Conservation (phyloP, 2,797 vertebrate species). For the Macroramphosus scolopax region DNA sequence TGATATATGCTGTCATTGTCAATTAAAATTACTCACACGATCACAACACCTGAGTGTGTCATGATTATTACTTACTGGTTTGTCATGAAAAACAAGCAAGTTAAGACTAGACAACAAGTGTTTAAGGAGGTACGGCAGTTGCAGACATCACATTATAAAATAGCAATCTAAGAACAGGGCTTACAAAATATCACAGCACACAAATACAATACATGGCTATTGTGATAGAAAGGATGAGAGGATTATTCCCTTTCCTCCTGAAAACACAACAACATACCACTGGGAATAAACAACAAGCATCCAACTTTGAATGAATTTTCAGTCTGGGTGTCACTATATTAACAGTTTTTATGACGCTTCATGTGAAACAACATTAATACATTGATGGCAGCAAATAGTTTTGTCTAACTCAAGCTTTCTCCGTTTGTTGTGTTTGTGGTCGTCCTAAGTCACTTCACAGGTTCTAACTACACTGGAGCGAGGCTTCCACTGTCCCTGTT, state of each 20-base stretch:
- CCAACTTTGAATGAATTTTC: no score
- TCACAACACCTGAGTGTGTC: slow-evolving; percentile 1
- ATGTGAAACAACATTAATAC: no score
- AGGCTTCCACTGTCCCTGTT: slow-evolving; percentile 29
- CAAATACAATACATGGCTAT: no score
- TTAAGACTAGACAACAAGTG: slow-evolving; percentile 9
- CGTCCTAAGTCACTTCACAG: slow-evolving; percentile 15
- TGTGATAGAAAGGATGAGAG: no score
- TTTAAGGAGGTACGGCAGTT: no score
- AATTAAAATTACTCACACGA: no score
- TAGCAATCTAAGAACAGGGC: background rate
- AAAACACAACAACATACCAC: background rate
- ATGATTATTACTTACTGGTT: background rate
- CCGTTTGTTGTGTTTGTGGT: slow-evolving; percentile 20
- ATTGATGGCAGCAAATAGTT: no score
- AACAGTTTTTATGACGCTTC: no score
- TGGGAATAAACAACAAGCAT: background rate
- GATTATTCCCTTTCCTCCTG: background rate
- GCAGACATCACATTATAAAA: slow-evolving; percentile 6
- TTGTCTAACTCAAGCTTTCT: no score
- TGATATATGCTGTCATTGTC: no score
- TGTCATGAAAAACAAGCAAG: slow-evolving; percentile 11
- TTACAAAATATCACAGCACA: background rate
- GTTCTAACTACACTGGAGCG: slow-evolving; percentile 15
- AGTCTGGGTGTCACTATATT: no score